A percentile compares a stretch with the other conserved stretches of the same genome.
Conservation (phyloP, 1,140 invertebrate species). For the Lucilia cuprina region DNA sequence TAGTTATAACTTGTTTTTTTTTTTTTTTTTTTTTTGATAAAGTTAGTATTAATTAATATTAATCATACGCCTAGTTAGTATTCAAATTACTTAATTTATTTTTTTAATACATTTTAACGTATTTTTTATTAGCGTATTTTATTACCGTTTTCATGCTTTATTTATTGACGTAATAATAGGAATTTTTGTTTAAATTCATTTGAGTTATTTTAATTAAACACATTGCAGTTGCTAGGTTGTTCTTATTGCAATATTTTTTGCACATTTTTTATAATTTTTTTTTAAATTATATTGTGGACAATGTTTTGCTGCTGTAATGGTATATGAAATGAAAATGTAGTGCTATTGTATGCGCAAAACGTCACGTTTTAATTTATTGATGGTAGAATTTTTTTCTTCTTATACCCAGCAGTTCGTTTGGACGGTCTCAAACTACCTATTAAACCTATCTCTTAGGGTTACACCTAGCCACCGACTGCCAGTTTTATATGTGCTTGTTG, state of each 20-base stretch:
- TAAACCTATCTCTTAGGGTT: no score
- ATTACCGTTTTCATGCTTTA: background rate
- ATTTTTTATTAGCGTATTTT: background rate
- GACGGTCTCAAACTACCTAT: no score
- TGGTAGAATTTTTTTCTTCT: background rate
- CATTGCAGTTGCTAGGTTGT: background rate
- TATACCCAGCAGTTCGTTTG: no score
- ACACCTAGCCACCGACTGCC: no score
- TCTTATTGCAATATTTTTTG: background rate
- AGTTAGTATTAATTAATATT: background rate
- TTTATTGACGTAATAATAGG: background rate
- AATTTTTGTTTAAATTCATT: background rate
- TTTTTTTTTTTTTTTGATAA: no score
- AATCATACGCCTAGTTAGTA: background rate
- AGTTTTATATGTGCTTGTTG: no score
- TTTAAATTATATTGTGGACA: no score
- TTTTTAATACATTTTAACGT: background rate
- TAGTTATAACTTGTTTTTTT: no score
- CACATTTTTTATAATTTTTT: no score
- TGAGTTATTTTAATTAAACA: background rate
- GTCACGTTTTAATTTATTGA: conserved; percentile 17
- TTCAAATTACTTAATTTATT: background rate
- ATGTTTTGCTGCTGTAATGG: background rate
- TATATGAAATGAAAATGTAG: background rate
- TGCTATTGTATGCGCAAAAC: conserved; percentile 5